Conservation (phyloP, 2,888 invertebrate species). For the Drosophila mimetica region DNA sequence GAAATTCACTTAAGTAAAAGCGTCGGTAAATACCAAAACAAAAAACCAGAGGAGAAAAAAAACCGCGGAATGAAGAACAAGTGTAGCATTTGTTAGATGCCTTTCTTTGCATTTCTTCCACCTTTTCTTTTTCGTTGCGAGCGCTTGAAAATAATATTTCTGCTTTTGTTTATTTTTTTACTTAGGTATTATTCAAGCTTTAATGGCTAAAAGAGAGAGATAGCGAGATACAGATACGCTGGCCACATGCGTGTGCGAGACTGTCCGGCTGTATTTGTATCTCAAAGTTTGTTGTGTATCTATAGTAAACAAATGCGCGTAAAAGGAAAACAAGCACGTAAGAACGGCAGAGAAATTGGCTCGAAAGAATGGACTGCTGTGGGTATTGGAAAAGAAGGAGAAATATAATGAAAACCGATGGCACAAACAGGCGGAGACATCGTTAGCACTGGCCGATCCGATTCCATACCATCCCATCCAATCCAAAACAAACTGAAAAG, state of each 20-base stretch:
- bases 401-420: constrained; percentile 25
- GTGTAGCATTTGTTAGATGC: constrained; percentile 58
- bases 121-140: constrained; percentile 18
- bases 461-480: constrained; percentile 24
- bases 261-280: constrained; percentile 50
- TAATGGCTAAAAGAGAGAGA: constrained; percentile 46
- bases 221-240: constrained; percentile 43
- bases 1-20: constrained; percentile 59
- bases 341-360: constrained; percentile 54
- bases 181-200: constrained; percentile 45
- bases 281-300: constrained; percentile 69
- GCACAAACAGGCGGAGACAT: constrained; percentile 27
- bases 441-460: constrained; percentile 23
- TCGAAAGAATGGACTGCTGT: constrained; percentile 32
- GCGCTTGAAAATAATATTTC: constrained; percentile 29
- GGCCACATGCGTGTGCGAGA: constrained; percentile 21
- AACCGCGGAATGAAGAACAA: constrained; percentile 39
- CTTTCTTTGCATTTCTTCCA: constrained; percentile 34
- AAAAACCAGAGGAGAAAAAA: constrained; percentile 16
- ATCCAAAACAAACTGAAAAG: constrained; percentile 35
- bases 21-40: constrained; percentile 49
- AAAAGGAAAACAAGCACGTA: constrained; percentile 62
- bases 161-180: constrained; percentile 52
- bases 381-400: constrained; percentile 22
- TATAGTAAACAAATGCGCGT: constrained; percentile 74